Percentiles rank a stretch among this genome's conserved stretches.
phyloP scores from a whole-genome alignment of 37 sponge, comb jelly and placozoan genomes.

The Ephydatia muelleri region DNA sequence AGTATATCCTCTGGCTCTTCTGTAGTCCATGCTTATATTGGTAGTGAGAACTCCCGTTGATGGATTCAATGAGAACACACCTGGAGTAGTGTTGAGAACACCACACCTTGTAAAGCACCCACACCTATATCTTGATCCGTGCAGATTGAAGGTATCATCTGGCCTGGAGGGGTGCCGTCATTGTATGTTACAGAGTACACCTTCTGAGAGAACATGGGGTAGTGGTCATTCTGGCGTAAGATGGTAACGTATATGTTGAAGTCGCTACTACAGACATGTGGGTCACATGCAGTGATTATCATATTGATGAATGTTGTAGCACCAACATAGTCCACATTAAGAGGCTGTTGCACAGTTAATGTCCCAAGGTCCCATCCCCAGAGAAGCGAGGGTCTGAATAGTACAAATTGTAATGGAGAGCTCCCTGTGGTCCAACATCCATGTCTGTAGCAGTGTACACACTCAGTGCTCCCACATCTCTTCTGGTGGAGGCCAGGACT shows the following conservation, averaged over 20 bases:
- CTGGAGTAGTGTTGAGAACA: background rate
- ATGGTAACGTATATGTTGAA: too few relatives aligned
- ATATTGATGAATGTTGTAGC: too few relatives aligned
- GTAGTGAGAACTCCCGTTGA: too few relatives aligned
- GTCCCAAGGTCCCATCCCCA: background rate
- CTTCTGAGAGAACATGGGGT: too few relatives aligned
- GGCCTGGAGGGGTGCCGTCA: too few relatives aligned
- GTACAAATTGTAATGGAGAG: slow-evolving; percentile 37
- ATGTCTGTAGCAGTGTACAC: slow-evolving; percentile 6
- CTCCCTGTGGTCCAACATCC: slow-evolving; percentile 64
- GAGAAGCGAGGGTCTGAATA: background rate
- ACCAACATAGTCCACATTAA: background rate
- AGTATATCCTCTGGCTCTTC: too few relatives aligned
- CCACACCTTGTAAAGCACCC: slow-evolving; percentile 19
- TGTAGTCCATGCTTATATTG: too few relatives aligned
- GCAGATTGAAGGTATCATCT: slow-evolving; percentile 38
- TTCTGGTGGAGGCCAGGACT: slow-evolving; percentile 11
- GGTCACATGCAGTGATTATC: too few relatives aligned
- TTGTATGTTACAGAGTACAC: too few relatives aligned
- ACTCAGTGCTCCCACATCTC: background rate
- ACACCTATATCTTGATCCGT: slow-evolving; percentile 53
- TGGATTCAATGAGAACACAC: background rate
- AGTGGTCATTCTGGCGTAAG: too few relatives aligned
- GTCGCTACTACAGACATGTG: too few relatives aligned
- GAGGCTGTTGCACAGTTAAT: background rate